These are phyloP conservation scores for Mesorhabditis spiculigera DNA, from an alignment of 2,888 invertebrate species.

Conservation along the genomic window DNA sequence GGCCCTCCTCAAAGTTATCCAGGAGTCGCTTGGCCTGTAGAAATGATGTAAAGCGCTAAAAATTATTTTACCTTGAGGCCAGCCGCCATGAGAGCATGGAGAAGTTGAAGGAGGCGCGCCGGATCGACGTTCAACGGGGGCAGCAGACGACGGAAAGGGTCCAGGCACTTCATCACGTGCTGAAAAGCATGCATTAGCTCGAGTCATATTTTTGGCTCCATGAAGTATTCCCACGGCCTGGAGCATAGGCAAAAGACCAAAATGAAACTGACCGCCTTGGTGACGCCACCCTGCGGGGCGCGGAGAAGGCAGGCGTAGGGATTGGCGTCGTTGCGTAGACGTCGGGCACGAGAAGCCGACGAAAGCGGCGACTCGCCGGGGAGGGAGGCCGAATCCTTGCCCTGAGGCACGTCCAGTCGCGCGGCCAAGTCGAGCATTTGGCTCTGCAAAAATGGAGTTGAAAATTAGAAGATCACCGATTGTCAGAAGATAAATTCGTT, in stretches of 20 bases:
- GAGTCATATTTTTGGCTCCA: neutral
- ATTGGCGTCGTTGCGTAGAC: no score
- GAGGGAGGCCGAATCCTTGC: neutral
- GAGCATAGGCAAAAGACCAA: neutral
- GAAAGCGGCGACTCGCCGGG: neutral
- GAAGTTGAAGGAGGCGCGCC: neutral
- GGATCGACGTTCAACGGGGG: conserved; percentile 3
- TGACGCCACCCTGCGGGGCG: no score
- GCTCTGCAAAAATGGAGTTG: neutral
- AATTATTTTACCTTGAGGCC: neutral
- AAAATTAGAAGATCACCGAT: no score
- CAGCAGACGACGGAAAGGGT: neutral
- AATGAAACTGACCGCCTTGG: no score
- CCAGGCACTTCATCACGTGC: neutral
- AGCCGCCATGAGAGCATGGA: neutral
- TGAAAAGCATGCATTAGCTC: neutral
- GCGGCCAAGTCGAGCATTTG: neutral
- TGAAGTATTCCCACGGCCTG: neutral
- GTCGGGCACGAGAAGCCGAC: no score
- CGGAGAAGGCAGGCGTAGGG: no score
- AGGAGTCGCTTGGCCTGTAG: neutral
- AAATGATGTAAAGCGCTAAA: neutral
- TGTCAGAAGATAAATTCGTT: no score
- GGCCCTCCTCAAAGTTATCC: neutral
- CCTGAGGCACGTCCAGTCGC: neutral